Percentiles rank a stretch among this genome's conserved stretches.
Evolutionary conservation across 92 coral and sea anemone genomes (phyloP).

Genomic region (Umimayanthus kanabou): DNA sequence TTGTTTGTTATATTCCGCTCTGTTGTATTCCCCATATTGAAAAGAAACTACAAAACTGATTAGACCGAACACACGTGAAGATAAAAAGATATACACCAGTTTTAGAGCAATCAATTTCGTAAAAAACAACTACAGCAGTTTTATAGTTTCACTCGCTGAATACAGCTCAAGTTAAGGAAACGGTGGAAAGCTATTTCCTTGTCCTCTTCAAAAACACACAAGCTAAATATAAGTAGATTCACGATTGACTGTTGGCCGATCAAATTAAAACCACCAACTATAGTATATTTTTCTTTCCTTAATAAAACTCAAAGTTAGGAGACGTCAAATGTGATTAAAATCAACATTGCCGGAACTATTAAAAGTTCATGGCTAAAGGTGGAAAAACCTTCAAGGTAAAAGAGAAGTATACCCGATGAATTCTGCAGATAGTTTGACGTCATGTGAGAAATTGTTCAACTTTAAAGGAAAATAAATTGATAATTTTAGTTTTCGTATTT

Average conservation of each 20-base stretch:
- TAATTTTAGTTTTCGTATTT: background rate
- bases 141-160: too few species aligned
- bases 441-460: background rate
- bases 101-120: background rate
- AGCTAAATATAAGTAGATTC: background rate
- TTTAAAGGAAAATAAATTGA: background rate
- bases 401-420: background rate
- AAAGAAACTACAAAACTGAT: background rate
- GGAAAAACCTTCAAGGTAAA: background rate
- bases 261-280: slow-evolving; percentile 12
- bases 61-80: background rate
- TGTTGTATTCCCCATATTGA: background rate
- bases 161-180: background rate
- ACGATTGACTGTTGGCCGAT: background rate
- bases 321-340: slow-evolving; percentile 1
- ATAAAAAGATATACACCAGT: background rate
- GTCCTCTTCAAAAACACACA: background rate
- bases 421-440: background rate
- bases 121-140: background rate
- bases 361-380: background rate
- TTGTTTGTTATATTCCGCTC: background rate
- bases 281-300: background rate
- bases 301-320: background rate
- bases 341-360: background rate
- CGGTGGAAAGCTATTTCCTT: background rate